Conservation (phyloP, 2,113 vertebrate genomes). For the Orientallactaga bullata region DNA sequence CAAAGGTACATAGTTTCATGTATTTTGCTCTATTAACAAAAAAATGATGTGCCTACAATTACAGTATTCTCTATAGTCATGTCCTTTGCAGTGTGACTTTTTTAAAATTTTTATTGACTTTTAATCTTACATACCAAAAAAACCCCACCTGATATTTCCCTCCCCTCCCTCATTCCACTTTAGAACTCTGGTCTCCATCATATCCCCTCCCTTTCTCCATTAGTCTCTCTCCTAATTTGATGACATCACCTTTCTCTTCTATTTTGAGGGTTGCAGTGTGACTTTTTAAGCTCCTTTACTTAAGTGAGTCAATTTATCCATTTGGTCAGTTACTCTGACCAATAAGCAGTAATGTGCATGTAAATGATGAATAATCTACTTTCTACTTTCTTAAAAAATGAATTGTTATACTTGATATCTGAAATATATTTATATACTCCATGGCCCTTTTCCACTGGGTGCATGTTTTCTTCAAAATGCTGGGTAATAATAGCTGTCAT, state of each 20-base stretch:
- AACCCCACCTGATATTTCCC: too few species aligned
- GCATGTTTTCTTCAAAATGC: not conserved
- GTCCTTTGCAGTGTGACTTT: not conserved
- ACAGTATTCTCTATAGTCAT: not conserved
- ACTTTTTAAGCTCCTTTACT: not conserved
- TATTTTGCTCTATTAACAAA: not conserved
- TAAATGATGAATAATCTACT: not conserved
- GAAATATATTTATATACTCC: not conserved
- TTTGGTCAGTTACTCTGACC: not conserved
- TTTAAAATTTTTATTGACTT: too few species aligned
- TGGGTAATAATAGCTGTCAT: not conserved
- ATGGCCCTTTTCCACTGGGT: not conserved
- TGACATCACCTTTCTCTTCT: too few species aligned
- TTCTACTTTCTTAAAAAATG: not conserved
- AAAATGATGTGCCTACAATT: not conserved
- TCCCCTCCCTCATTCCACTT: too few species aligned
- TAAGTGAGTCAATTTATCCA: not conserved
- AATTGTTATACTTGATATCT: not conserved
- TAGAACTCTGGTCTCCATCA: too few species aligned
- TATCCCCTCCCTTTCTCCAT: too few species aligned
- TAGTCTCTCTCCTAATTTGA: too few species aligned
- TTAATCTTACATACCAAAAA: too few species aligned
- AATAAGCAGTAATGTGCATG: not conserved
- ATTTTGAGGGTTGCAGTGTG: not conserved
- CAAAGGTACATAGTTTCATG: not conserved